phyloP scores from a whole-genome alignment of 2,113 vertebrate species.

The Melanotaenia duboulayi region DNA sequence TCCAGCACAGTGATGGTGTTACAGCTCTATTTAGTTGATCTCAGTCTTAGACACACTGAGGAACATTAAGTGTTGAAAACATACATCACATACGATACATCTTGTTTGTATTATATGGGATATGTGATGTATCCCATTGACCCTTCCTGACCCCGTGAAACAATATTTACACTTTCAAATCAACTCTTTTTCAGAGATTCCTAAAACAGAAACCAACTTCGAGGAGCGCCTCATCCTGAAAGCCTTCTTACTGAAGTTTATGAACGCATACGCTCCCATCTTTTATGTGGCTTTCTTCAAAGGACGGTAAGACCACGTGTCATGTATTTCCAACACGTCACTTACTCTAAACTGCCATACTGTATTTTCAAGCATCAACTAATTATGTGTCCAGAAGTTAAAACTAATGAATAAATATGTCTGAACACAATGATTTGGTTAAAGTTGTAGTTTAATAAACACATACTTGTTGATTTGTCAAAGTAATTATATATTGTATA shows the following conservation, averaged over 20 bases:
- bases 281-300: conserved; percentile 99
- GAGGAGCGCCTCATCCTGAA: conserved; percentile 95
- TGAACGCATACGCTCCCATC: conserved; percentile 97
- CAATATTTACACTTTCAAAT: neutral
- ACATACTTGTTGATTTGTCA: neutral
- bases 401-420: neutral
- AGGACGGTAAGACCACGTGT: conserved; percentile 85
- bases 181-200: conserved; percentile 87
- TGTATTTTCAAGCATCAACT: too few species aligned
- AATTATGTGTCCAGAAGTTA: too few species aligned
- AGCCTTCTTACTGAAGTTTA: conserved; percentile 95
- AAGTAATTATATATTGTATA: neutral
- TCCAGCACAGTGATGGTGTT: conserved; percentile 44
- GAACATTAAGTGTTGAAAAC: neutral
- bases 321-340: neutral
- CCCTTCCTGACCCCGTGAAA: neutral
- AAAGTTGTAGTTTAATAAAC: too few species aligned
- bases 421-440: neutral
- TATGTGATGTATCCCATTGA: neutral
- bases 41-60: neutral
- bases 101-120: neutral
- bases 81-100: neutral
- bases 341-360: neutral
- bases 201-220: conserved; percentile 93
- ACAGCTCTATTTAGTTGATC: conserved; percentile 8